Conservation (phyloP, 1,140 invertebrate species). For the Drosophila mojavensis region DNA sequence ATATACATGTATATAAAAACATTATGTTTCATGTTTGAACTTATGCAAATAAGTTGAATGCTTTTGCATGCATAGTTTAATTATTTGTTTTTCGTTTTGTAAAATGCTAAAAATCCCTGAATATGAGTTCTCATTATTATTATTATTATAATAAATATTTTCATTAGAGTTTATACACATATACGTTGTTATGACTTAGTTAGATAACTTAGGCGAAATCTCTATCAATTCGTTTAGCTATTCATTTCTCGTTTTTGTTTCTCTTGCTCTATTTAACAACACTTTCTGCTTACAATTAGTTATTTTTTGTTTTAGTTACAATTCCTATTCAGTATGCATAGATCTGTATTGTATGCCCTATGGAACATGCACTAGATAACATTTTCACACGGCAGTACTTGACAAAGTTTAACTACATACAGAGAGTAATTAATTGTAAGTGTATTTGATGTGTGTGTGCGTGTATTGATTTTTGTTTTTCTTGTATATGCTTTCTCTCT, state of each 20-base stretch:
- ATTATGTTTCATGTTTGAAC: slow-evolving; percentile 40
- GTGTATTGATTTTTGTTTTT: slow-evolving; percentile 34
- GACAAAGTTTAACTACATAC: slow-evolving; percentile 59
- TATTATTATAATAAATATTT: slow-evolving; percentile 33
- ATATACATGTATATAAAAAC: slow-evolving; percentile 55
- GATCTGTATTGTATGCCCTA: slow-evolving; percentile 26
- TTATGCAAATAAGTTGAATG: slow-evolving; percentile 51
- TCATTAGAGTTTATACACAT: slow-evolving; percentile 33
- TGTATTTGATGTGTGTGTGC: slow-evolving; percentile 47
- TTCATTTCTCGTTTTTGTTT: slow-evolving; percentile 35
- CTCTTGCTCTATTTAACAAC: slow-evolving; percentile 44
- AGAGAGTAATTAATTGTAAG: slow-evolving; percentile 45
- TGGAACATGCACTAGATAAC: neutral
- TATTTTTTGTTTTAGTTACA: slow-evolving; percentile 44
- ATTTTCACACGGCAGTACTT: slow-evolving; percentile 69
- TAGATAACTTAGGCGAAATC: slow-evolving; percentile 49
- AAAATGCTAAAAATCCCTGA: slow-evolving; percentile 84
- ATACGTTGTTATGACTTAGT: slow-evolving; percentile 44
- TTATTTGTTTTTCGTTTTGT: slow-evolving; percentile 53
- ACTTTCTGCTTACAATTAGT: slow-evolving; percentile 52
- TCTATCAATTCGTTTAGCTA: slow-evolving; percentile 55
- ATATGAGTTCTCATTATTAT: slow-evolving; percentile 82
- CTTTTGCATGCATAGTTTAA: slow-evolving; percentile 36
- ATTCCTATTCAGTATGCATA: slow-evolving; percentile 29
- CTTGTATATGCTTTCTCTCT: slow-evolving; percentile 35